Evolutionary conservation across 1,140 invertebrate species (phyloP).

Genomic region (Aricia agestis): DNA sequence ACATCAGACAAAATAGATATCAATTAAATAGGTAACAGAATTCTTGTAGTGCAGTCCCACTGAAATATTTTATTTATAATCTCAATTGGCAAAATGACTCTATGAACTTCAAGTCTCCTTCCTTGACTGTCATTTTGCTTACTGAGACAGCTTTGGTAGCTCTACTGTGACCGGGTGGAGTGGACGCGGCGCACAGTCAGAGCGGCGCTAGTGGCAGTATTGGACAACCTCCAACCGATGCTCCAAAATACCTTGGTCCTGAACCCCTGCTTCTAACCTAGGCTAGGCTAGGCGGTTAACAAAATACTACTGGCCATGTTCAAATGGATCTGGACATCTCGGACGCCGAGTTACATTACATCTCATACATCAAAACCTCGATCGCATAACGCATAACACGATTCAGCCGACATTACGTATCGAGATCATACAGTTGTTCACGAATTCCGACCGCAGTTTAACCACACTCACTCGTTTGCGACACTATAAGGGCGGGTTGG

Average conservation of each 20-base stretch:
- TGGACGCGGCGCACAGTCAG: slow-evolving; percentile 37
- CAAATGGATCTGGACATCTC: neutral
- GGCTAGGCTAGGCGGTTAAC: neutral
- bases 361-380: neutral
- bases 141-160: too few species aligned
- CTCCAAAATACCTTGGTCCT: slow-evolving; percentile 8
- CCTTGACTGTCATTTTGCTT: too few species aligned
- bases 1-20: neutral
- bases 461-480: neutral
- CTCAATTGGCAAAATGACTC: neutral
- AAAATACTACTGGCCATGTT: neutral
- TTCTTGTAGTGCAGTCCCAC: neutral
- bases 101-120: too few species aligned
- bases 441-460: neutral
- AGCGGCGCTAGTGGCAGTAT: slow-evolving; percentile 39
- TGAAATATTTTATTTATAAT: neutral
- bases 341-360: neutral
- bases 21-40: neutral
- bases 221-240: slow-evolving; percentile 21
- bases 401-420: neutral
- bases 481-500: slow-evolving; percentile 59
- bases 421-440: neutral
- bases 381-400: too few species aligned
- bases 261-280: neutral
- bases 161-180: slow-evolving; percentile 26